These are phyloP conservation scores for Ailuropoda melanoleuca DNA, from an alignment of 2,113 vertebrate genomes.

Conservation along the genomic window DNA sequence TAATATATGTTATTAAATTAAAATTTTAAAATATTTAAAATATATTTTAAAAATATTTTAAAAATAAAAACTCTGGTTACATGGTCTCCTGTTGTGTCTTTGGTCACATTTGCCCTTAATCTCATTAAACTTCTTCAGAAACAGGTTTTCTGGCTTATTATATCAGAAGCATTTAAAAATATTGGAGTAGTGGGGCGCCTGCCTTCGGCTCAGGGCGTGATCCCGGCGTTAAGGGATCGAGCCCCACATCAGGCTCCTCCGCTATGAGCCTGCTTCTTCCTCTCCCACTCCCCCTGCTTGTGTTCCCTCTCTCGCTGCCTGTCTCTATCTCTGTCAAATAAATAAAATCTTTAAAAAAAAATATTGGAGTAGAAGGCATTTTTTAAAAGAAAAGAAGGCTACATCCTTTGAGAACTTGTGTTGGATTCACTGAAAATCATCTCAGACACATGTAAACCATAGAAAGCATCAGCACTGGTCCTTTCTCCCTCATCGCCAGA, in stretches of 20 bases:
- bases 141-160: background rate
- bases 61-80: background rate
- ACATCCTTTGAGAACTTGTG: background rate
- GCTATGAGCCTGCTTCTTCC: too few relatives aligned
- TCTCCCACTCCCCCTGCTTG: too few relatives aligned
- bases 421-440: background rate
- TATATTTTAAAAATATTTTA: background rate
- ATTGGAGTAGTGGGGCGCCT: background rate
- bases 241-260: too few relatives aligned
- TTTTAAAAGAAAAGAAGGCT: background rate
- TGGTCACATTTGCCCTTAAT: background rate
- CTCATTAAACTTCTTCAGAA: slow-evolving; percentile 9
- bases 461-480: background rate
- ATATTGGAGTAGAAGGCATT: background rate
- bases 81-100: background rate
- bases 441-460: background rate
- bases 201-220: too few relatives aligned
- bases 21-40: background rate
- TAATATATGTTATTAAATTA: background rate
- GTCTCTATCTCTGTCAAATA: too few relatives aligned
- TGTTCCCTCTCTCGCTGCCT: too few relatives aligned
- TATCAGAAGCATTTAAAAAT: background rate
- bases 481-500: background rate
- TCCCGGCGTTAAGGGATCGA: too few relatives aligned
- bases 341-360: too few relatives aligned